A percentile compares a stretch with the other conserved stretches of the same genome.
These are phyloP conservation scores for Drosophila persimilis DNA, from an alignment of 1,140 invertebrate species.

Conservation along the genomic window DNA sequence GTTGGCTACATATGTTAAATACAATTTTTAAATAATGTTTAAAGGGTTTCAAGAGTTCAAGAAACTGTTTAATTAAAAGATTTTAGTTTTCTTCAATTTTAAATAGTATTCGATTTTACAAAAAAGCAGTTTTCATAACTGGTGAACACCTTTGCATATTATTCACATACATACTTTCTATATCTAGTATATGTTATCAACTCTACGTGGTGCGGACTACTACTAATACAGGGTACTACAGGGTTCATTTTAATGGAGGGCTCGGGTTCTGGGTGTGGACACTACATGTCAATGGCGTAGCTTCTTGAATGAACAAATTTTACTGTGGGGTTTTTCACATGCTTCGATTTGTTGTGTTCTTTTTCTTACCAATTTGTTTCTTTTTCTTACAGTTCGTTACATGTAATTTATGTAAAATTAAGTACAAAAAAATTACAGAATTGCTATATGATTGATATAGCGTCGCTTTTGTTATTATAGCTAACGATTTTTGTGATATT, in stretches of 20 bases:
- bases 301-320: slow-evolving; percentile 61
- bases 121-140: background rate
- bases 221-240: slow-evolving; percentile 36
- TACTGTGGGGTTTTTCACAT: slow-evolving; percentile 34
- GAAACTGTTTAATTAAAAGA: background rate
- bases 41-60: slow-evolving; percentile 5
- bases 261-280: background rate
- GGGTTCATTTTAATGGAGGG: slow-evolving; percentile 12
- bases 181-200: slow-evolving; percentile 16
- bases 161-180: background rate
- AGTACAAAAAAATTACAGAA: slow-evolving; percentile 78
- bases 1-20: slow-evolving; percentile 43
- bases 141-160: background rate
- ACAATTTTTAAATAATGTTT: slow-evolving; percentile 43
- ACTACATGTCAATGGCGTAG: slow-evolving; percentile 70
- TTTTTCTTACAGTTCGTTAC: slow-evolving; percentile 71
- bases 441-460: slow-evolving; percentile 67
- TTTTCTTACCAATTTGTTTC: slow-evolving; percentile 74
- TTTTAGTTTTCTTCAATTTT: background rate
- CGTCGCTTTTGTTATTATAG: slow-evolving; percentile 75
- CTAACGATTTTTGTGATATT: slow-evolving; percentile 70
- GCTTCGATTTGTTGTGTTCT: slow-evolving; percentile 33
- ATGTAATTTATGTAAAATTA: slow-evolving; percentile 81
- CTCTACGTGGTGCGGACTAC: slow-evolving; percentile 19
- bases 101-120: background rate